A percentile compares a stretch with the other conserved stretches of the same genome.
Conservation (phyloP, 2,888 invertebrate genomes). For the Ectobius pallidus region DNA sequence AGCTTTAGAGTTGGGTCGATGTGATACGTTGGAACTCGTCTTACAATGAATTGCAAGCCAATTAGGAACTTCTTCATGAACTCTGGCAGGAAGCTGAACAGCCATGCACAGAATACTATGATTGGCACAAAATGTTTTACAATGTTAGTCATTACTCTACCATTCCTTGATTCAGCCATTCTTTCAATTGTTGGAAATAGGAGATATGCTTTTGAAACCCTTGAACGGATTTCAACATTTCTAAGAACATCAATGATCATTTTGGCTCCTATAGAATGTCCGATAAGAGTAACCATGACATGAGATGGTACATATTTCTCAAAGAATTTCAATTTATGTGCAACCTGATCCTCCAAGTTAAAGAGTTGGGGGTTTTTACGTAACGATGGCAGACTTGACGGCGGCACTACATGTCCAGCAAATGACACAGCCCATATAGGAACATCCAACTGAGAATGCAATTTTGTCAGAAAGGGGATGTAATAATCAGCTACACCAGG, state of each 20-base stretch:
- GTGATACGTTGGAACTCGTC: constrained; percentile 28
- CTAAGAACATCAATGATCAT: constrained; percentile 76
- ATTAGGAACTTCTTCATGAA: constrained; percentile 60
- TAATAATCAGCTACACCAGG: constrained; percentile 88
- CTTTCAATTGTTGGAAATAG: constrained; percentile 88
- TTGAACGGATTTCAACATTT: constrained; percentile 12
- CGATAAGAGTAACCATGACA: constrained; percentile 80
- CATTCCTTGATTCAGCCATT: constrained; percentile 78
- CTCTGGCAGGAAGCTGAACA: constrained; percentile 63
- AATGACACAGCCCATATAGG: constrained; percentile 85
- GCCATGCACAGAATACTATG: constrained; percentile 57
- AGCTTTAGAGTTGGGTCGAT: constrained; percentile 33
- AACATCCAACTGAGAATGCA: constrained; percentile 66
- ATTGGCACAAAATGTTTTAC: constrained; percentile 59
- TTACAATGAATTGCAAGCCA: constrained; percentile 58
- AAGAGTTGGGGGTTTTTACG: constrained; percentile 66
- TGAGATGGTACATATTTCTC: constrained; percentile 71
- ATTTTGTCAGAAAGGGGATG: constrained; percentile 68
- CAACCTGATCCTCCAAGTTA: constrained; percentile 75
- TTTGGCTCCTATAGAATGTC: constrained; percentile 92
- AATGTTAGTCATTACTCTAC: constrained; percentile 68
- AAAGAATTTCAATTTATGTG: constrained; percentile 81
- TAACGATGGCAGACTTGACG: constrained; percentile 58
- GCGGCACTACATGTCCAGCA: constrained; percentile 75
- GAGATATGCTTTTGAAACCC: constrained; percentile 68